A percentile compares a stretch with the other conserved stretches of the same genome.
These are phyloP conservation scores for Strix uralensis DNA, from an alignment of 2,113 vertebrate species.

Conservation along the genomic window DNA sequence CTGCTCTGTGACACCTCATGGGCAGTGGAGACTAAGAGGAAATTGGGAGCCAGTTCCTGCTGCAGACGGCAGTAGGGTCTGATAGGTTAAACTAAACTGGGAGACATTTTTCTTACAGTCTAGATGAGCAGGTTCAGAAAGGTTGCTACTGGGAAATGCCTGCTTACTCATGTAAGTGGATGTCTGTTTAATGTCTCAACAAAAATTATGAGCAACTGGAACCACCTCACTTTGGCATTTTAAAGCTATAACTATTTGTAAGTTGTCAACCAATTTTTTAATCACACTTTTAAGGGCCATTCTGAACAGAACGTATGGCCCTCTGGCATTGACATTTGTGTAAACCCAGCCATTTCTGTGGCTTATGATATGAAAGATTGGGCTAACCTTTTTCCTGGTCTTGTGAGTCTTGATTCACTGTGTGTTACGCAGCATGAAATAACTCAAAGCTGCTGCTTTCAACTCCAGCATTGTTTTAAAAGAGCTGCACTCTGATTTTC, in stretches of 20 bases:
- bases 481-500: background rate
- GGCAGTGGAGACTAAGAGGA: background rate
- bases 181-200: background rate
- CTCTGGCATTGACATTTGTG: background rate
- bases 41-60: background rate
- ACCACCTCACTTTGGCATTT: background rate
- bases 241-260: background rate
- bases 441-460: background rate
- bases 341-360: background rate
- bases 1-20: background rate
- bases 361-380: background rate
- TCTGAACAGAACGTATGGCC: background rate
- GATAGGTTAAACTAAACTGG: background rate
- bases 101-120: background rate
- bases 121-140: background rate
- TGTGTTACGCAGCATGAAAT: background rate
- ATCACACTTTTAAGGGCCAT: background rate
- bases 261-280: background rate
- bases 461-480: background rate
- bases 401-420: background rate
- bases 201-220: background rate
- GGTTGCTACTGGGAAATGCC: background rate
- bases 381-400: background rate
- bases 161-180: background rate
- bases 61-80: background rate